These are phyloP conservation scores for Petrocephalus zakoni DNA, from an alignment of 2,113 vertebrate genomes.

Conservation along the genomic window DNA sequence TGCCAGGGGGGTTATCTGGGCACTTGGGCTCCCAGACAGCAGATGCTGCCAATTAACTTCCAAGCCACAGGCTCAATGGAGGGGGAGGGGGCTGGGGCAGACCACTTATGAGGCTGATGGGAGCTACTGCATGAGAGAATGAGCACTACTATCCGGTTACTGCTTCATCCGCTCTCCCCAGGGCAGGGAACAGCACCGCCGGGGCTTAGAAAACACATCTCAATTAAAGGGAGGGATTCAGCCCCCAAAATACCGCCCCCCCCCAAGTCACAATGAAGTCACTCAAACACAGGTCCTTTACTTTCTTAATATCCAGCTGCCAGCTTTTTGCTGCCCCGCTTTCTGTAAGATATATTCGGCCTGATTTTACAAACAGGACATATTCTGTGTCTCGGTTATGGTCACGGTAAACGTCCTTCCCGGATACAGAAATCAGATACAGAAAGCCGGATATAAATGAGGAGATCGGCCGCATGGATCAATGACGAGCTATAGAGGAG, in stretches of 20 bases:
- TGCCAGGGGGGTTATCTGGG: conserved; percentile 58
- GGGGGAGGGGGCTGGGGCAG: conserved; percentile 14
- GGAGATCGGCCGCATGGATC: neutral
- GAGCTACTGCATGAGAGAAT: conserved; percentile 24
- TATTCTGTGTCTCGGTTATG: neutral
- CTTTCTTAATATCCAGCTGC: neutral
- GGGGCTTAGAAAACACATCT: conserved; percentile 41
- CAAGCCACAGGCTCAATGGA: conserved; percentile 44
- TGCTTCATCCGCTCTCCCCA: conserved; percentile 20
- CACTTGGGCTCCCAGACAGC: conserved; percentile 70
- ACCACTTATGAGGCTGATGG: conserved; percentile 34
- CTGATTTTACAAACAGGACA: neutral
- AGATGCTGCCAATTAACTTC: conserved; percentile 92
- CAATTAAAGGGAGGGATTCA: conserved; percentile 32
- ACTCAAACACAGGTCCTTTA: neutral
- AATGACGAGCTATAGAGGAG: neutral
- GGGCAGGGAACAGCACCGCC: conserved; percentile 35
- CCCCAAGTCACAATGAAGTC: neutral
- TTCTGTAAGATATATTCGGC: neutral
- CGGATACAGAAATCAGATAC: neutral
- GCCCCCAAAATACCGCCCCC: conserved; percentile 28
- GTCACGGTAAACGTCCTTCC: neutral
- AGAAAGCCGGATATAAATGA: neutral
- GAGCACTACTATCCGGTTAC: conserved; percentile 1
- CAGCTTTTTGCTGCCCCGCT: neutral